Conservation (phyloP, 1,140 invertebrate species). For the Aphelinus certus region DNA sequence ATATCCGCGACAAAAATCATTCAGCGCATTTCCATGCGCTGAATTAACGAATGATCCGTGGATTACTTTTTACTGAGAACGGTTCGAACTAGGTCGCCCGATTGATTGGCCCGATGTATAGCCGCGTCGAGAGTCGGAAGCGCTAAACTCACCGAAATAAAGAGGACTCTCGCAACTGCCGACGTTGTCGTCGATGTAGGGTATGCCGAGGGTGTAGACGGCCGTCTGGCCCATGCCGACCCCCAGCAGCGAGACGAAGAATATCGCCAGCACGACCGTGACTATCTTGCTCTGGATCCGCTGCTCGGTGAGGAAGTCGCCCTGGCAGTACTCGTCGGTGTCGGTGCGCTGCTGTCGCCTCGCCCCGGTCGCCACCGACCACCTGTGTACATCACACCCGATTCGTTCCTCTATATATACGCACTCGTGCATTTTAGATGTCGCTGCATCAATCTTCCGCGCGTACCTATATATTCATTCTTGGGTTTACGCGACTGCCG, state of each 20-base stretch:
- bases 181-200: slow-evolving; percentile 94
- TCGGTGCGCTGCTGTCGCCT: slow-evolving; percentile 43
- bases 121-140: too few relatives aligned
- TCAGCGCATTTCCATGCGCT: too few relatives aligned
- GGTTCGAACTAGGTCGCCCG: too few relatives aligned
- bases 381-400: slow-evolving; percentile 44
- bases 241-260: slow-evolving; percentile 86
- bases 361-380: slow-evolving; percentile 45
- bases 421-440: too few relatives aligned
- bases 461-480: not conserved
- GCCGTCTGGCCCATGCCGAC: slow-evolving; percentile 94
- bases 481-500: not conserved
- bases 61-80: too few relatives aligned
- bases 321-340: slow-evolving; percentile 65
- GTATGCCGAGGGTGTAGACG: slow-evolving; percentile 92
- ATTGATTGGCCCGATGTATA: not conserved
- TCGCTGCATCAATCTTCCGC: too few relatives aligned
- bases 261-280: slow-evolving; percentile 82
- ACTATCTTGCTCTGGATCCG: slow-evolving; percentile 79
- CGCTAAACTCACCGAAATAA: slow-evolving; percentile 81
- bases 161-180: slow-evolving; percentile 91
- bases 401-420: too few relatives aligned
- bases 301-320: slow-evolving; percentile 70
- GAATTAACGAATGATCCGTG: too few relatives aligned
- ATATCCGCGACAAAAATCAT: too few relatives aligned